phyloP scores from a whole-genome alignment of 2,888 invertebrate species.

The Eurytoma californica region DNA sequence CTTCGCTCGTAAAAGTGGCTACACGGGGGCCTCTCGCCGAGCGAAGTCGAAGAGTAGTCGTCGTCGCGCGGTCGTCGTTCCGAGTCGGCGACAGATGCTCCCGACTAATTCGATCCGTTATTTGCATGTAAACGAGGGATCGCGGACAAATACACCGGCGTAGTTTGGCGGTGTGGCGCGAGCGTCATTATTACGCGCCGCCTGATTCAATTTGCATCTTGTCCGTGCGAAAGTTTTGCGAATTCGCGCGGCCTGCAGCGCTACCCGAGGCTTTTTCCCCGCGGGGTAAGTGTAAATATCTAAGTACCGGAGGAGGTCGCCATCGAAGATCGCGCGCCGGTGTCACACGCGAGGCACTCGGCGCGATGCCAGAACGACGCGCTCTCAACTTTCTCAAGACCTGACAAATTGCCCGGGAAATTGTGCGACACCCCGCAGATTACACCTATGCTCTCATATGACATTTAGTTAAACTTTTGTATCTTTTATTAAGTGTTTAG shows the following conservation, averaged over 20 bases:
- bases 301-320: background rate
- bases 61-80: background rate
- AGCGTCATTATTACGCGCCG: background rate
- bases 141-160: background rate
- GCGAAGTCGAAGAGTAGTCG: slow-evolving; percentile 6
- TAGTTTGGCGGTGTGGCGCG: background rate
- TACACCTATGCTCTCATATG: background rate
- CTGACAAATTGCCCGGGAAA: slow-evolving; percentile 40
- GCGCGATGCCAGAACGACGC: slow-evolving; percentile 19
- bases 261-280: background rate
- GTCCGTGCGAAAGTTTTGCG: slow-evolving; percentile 9
- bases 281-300: background rate
- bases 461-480: background rate
- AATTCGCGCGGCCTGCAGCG: background rate
- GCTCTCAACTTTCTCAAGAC: slow-evolving; percentile 3
- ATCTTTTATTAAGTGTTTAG: background rate
- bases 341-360: background rate
- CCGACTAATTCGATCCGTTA: slow-evolving; percentile 34
- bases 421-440: slow-evolving; percentile 3
- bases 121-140: slow-evolving; percentile 51
- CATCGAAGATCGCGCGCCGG: background rate
- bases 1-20: too few species aligned
- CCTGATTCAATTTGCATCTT: slow-evolving; percentile 33
- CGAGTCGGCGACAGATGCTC: slow-evolving; percentile 4
- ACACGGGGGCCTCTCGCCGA: background rate